Evolutionary conservation across 2,113 vertebrate species (phyloP), one percentile per base, ranked within the genome.

Genomic region (Saccopteryx leptura): DNA sequence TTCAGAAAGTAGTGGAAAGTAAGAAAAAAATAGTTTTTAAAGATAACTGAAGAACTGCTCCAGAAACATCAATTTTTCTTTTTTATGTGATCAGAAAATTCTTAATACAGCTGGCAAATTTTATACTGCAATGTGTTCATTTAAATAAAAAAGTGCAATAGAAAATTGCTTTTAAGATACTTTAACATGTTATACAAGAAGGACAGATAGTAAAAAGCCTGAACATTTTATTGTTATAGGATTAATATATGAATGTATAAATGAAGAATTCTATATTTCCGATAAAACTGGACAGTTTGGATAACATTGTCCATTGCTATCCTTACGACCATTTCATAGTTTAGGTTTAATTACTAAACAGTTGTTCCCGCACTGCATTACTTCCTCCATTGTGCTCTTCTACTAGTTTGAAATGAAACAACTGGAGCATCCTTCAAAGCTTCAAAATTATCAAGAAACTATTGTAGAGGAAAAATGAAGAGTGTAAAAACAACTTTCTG

Each of bases 151-250:
- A 96, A 75, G 96, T 69, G 92, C 56, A 94, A 90, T 87, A 95
- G 95, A 97, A 97, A 98, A 97, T 90, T 96, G 68, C 92, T 97
- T 98, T 97, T 97, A 97, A 97, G 95, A 96, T 82, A 96, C 91
- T 88, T 96, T 97, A 95, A 94, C 90, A 72, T 68, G 68, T 95
- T 88, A 76, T 52, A 96, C 74, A 95, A 46, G 63, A 94, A 71
- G 85, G 90, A 56, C 18, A 75, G 87, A 87, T 65, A 91, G 76
- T 63, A 94, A 94, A 87, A 95, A 74, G 28, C 26, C 9, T 48
- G 72, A 50, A 9, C 26, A 39, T 86, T 96, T 88, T 78, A 60
- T 66, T 89, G 66, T 66, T 82, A 74, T 5, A 69, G 48, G 60
- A 78, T 68, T 56, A 85, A 79, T 65, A 17, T 75, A 9, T 61